Evolutionary conservation across 2,888 invertebrate genomes (phyloP).

Genomic region (Alsophila aescularia): DNA sequence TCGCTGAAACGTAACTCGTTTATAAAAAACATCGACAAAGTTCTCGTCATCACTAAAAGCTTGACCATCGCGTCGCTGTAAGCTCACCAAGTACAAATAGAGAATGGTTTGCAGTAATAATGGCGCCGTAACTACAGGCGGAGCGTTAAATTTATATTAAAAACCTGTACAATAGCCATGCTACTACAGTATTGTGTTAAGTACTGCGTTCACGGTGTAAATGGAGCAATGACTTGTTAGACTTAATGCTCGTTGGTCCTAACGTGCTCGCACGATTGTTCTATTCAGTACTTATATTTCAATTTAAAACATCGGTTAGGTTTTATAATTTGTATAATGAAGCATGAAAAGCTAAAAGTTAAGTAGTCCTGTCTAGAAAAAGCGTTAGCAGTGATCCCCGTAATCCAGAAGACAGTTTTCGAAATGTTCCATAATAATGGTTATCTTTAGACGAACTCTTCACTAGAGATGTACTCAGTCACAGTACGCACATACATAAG

Average conservation of each 20-base stretch:
- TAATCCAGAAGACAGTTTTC: no score
- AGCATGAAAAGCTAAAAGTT: no score
- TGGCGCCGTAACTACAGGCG: conserved; percentile 54
- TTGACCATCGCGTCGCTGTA: conserved; percentile 54
- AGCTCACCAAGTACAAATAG: conserved; percentile 73
- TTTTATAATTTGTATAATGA: no score
- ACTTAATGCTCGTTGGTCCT: background rate
- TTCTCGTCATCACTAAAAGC: conserved; percentile 44
- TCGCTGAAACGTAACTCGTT: background rate
- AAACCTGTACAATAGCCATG: conserved; percentile 44
- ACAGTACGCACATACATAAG: background rate
- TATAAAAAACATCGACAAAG: conserved; percentile 14
- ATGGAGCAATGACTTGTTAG: conserved; percentile 2
- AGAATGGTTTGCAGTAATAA: conserved; percentile 72
- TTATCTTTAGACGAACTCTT: no score
- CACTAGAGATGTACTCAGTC: no score
- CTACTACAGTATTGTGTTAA: conserved; percentile 16
- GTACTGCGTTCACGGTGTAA: conserved; percentile 18
- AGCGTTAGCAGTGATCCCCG: no score
- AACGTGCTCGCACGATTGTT: no score
- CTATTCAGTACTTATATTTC: background rate
- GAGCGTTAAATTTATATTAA: conserved; percentile 75
- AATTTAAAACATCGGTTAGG: no score
- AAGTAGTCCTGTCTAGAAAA: no score
- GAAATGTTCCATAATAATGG: no score